phyloP scores from a whole-genome alignment of 2,888 invertebrate species.

The Thecocarcelia acutangulata region DNA sequence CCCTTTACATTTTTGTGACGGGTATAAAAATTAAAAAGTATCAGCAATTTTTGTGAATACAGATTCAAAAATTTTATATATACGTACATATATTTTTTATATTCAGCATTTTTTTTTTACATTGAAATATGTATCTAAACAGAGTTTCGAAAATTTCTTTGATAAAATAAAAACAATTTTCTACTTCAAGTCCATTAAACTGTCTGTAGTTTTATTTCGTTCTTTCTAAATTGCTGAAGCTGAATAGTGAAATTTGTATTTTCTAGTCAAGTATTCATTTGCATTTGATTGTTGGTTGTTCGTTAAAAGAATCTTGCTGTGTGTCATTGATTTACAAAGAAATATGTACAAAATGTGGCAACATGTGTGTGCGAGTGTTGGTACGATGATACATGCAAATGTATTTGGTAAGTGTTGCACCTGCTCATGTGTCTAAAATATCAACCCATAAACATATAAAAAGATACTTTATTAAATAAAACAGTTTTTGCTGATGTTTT shows the following conservation, averaged over 20 bases:
- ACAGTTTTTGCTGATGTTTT: slow-evolving; percentile 17
- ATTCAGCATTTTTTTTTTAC: too few relatives aligned
- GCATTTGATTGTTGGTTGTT: slow-evolving; percentile 2
- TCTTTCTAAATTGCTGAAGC: background rate
- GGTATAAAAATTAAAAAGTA: too few relatives aligned
- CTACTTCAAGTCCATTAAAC: slow-evolving; percentile 32
- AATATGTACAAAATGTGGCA: slow-evolving; percentile 5
- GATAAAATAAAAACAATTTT: too few relatives aligned
- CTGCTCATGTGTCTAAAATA: slow-evolving; percentile 69
- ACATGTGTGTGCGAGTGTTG: slow-evolving; percentile 1
- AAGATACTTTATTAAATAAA: slow-evolving; percentile 21
- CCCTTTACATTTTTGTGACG: too few relatives aligned
- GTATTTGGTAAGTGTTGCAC: slow-evolving; percentile 58
- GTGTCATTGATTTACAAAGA: background rate
- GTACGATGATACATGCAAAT: slow-evolving; percentile 12
- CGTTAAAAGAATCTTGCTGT: slow-evolving; percentile 16
- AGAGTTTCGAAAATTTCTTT: too few relatives aligned
- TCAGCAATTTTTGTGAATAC: too few relatives aligned
- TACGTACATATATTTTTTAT: too few relatives aligned
- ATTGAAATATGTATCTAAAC: too few relatives aligned
- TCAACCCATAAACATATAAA: slow-evolving; percentile 67
- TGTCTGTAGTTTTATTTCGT: background rate
- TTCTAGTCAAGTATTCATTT: slow-evolving; percentile 14
- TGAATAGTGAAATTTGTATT: background rate
- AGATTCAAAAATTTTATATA: too few relatives aligned